Percentiles rank a stretch among this genome's conserved stretches.
phyloP scores from a whole-genome alignment of 2,888 invertebrate species.

The Agapetus fuscipes region DNA sequence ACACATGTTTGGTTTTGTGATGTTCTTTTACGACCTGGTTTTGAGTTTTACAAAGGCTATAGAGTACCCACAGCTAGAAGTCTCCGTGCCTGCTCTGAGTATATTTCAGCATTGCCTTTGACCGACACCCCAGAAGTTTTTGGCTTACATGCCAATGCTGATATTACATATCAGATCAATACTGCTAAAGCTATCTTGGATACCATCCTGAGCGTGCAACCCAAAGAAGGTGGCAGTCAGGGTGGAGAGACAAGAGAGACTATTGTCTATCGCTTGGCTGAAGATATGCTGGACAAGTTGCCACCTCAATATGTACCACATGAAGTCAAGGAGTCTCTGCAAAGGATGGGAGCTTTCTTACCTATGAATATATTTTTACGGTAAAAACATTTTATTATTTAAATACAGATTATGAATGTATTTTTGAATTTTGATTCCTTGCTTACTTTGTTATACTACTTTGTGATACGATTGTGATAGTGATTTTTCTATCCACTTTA shows the following conservation, averaged over 20 bases:
- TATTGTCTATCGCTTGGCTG: slow-evolving; percentile 83
- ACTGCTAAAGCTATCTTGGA: slow-evolving; percentile 90
- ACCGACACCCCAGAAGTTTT: slow-evolving; percentile 93
- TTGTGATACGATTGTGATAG: no score
- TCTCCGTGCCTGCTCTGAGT: slow-evolving; percentile 71
- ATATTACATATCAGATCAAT: slow-evolving; percentile 96
- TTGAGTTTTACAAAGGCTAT: slow-evolving; percentile 91
- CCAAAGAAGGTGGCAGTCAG: slow-evolving; percentile 85
- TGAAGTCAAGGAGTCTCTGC: slow-evolving; percentile 82
- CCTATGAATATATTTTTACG: slow-evolving; percentile 94
- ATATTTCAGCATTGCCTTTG: slow-evolving; percentile 74
- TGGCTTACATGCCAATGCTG: slow-evolving; percentile 93
- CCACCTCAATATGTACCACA: slow-evolving; percentile 82
- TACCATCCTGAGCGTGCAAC: slow-evolving; percentile 93
- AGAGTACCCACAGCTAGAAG: slow-evolving; percentile 80
- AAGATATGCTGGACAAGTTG: slow-evolving; percentile 75
- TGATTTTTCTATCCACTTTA: no score
- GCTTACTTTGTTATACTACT: neutral
- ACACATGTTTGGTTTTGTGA: slow-evolving; percentile 95
- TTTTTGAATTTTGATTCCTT: slow-evolving; percentile 12
- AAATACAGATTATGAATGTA: neutral
- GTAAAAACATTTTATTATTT: no score
- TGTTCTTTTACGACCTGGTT: slow-evolving; percentile 71
- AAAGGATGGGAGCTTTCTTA: slow-evolving; percentile 82
- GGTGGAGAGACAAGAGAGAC: slow-evolving; percentile 90